These are phyloP conservation scores for Sinosuthora webbiana DNA, from an alignment of 2,113 vertebrate genomes.

Conservation along the genomic window DNA sequence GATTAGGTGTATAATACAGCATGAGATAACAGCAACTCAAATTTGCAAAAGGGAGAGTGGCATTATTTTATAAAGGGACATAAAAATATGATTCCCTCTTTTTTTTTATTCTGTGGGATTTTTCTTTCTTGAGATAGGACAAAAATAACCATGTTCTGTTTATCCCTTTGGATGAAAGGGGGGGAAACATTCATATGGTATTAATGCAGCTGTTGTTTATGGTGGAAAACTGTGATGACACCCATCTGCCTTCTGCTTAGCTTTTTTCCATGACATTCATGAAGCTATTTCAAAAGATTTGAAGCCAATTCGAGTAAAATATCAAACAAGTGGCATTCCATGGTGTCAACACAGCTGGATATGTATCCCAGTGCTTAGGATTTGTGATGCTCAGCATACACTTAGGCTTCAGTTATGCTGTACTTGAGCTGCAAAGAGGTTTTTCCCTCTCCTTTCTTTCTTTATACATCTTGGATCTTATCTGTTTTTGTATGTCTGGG, in stretches of 20 bases:
- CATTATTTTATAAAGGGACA: not conserved
- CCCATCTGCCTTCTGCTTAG: slow-evolving; percentile 42
- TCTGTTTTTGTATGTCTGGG: not conserved
- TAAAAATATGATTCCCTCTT: not conserved
- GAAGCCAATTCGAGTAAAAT: not conserved
- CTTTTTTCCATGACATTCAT: slow-evolving; percentile 42
- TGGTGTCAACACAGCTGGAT: slow-evolving; percentile 57
- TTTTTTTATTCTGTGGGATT: not conserved
- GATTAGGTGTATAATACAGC: not conserved
- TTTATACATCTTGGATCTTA: not conserved
- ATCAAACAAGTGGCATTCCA: slow-evolving; percentile 28
- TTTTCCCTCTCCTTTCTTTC: not conserved
- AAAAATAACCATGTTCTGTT: slow-evolving; percentile 33
- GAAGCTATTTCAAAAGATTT: slow-evolving; percentile 26
- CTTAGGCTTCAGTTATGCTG: not conserved
- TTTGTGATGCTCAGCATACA: not conserved
- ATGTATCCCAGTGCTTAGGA: not conserved
- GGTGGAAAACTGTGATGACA: slow-evolving; percentile 30
- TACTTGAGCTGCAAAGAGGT: not conserved
- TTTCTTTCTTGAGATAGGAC: not conserved
- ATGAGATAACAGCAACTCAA: not conserved
- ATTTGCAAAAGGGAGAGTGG: not conserved
- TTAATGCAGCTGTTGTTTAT: slow-evolving; percentile 62
- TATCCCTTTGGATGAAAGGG: slow-evolving; percentile 5
- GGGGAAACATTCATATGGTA: not conserved